Base-by-base conservation (phyloP, 2,113 vertebrate genomes). In the Macquaria ambigua region DNA sequence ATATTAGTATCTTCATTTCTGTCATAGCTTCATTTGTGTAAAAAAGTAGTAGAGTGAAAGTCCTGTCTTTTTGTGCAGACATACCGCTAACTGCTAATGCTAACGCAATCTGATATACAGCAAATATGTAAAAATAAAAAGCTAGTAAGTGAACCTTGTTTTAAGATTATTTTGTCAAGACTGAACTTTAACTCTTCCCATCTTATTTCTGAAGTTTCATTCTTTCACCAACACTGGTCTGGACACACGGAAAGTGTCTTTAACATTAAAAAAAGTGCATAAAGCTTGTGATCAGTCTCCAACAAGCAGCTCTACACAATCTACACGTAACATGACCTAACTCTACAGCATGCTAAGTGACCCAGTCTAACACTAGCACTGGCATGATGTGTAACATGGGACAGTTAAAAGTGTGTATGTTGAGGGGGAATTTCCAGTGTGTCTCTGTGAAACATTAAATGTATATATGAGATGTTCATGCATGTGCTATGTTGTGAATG, bases 341-440 rank as follows among this genome's bases (percentile, higher is more conserved):
- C 3, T 16, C 80, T 91, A 84, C 7, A 63, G 74, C 91, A 92
- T 91, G 89, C 91, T 85, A 81, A 85, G 79, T 77, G 7, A 81
- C 41, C 43, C 50, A 31, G 79, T 39, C 89, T 82, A 86, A 87
- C 50, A 46, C 52, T 50, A 82, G 41, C 83, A 67, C 81, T 66
- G 76, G 74, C 72, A 11, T 43, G 77, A 83, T 23, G 50, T 64
- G 77, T 8, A 74, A 77, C 66, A 71, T 28, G 1, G 62, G 39
- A 3, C 34, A 15, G 72, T 70, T 62, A 6, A 61, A 8, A 16
- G 56, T 62, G 46, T 23, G 3, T 3, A 25, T 53, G 55, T 56
- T 66, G 5, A 28, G 37, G 14, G 59, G 20, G 20, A 11, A 25
- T 31, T 46, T 78, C 28, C 34, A n/a, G 66, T 39, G n/a, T 82